Evolutionary conservation across 2,888 invertebrate species (phyloP).

Genomic region (Microchrysa polita): DNA sequence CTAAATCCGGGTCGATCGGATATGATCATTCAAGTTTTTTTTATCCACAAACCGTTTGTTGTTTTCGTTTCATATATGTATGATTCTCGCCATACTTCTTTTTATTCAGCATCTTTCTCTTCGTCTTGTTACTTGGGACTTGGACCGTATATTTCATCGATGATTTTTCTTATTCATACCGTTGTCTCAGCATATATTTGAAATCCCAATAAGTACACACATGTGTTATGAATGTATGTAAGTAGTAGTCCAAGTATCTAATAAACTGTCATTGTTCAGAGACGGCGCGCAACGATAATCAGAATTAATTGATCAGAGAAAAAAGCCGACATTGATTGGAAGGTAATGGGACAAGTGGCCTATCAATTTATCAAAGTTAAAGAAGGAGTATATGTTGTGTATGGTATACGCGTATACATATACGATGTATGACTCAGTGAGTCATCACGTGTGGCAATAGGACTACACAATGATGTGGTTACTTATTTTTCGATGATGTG

Average conservation of each 20-base stretch:
- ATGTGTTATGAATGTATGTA: too few relatives aligned
- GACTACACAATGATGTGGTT: too few relatives aligned
- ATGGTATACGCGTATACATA: too few relatives aligned
- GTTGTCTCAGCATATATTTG: slow-evolving; percentile 15
- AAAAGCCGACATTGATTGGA: slow-evolving; percentile 41
- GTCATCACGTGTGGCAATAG: too few relatives aligned
- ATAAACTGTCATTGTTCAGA: slow-evolving; percentile 40
- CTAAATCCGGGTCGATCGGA: slow-evolving; percentile 38
- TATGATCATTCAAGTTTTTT: slow-evolving; percentile 42
- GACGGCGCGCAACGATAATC: slow-evolving; percentile 23
- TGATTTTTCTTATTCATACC: slow-evolving; percentile 2
- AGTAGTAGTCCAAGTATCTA: slow-evolving; percentile 41
- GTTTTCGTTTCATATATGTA: not conserved
- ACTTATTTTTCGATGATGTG: too few relatives aligned
- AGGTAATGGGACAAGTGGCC: slow-evolving; percentile 35
- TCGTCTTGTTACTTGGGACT: too few relatives aligned
- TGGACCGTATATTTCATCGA: not conserved
- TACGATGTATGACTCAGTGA: too few relatives aligned
- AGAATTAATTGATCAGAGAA: slow-evolving; percentile 42
- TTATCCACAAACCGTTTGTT: not conserved
- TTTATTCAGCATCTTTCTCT: too few relatives aligned
- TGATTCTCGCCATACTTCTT: too few relatives aligned
- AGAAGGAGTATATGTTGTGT: too few relatives aligned
- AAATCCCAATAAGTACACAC: not conserved
- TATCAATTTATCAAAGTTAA: slow-evolving; percentile 28